phyloP scores from a whole-genome alignment of 2,113 vertebrate species.

The Struthio camelus region DNA sequence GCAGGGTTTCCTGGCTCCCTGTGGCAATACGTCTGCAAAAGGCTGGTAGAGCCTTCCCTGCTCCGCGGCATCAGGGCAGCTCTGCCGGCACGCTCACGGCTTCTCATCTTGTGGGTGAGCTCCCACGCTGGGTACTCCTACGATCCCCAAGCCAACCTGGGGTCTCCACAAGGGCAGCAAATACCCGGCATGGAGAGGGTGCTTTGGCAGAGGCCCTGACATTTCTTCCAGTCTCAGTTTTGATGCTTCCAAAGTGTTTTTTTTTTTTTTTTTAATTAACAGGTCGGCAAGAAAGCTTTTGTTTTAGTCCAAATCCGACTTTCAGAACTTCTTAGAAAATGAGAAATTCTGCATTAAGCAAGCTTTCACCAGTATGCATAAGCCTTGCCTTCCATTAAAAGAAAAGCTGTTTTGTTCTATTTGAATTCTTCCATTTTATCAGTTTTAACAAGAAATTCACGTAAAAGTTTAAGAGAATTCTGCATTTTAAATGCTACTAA shows the following conservation, averaged over 20 bases:
- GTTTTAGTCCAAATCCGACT: background rate
- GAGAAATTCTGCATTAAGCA: background rate
- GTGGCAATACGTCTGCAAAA: accelerated
- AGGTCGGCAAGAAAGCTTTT: background rate
- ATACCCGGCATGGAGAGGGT: background rate
- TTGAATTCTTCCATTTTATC: background rate
- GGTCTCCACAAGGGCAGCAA: background rate
- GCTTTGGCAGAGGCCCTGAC: background rate
- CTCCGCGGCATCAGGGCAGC: background rate
- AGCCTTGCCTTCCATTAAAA: background rate
- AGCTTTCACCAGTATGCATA: background rate
- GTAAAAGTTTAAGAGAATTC: background rate
- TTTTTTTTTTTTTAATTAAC: background rate
- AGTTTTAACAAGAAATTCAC: background rate
- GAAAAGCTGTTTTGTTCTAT: background rate
- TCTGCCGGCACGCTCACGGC: background rate
- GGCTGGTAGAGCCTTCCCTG: background rate
- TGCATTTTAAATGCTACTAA: background rate
- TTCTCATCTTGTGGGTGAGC: background rate
- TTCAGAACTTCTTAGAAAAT: background rate
- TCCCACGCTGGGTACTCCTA: background rate
- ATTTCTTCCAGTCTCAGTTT: background rate
- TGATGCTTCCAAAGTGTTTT: background rate
- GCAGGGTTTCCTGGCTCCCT: background rate
- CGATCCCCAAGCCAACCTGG: background rate